These are phyloP conservation scores for Eubasilissa splendida DNA, from an alignment of 2,888 invertebrate genomes.

Conservation along the genomic window DNA sequence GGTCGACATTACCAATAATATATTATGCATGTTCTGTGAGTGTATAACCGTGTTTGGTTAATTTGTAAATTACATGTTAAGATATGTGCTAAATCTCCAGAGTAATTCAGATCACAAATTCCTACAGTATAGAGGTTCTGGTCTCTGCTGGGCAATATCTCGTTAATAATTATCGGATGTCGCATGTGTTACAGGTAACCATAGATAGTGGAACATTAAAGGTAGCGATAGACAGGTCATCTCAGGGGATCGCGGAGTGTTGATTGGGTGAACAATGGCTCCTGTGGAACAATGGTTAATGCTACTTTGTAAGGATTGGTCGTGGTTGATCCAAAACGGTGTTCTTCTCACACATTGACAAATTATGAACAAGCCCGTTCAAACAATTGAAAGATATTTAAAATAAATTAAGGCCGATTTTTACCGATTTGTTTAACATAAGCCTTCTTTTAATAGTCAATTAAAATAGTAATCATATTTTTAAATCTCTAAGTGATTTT, in stretches of 20 bases:
- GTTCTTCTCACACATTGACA: not conserved
- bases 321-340: slow-evolving; percentile 1
- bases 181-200: slow-evolving; percentile 18
- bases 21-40: slow-evolving; percentile 6
- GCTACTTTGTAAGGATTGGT: slow-evolving; percentile 14
- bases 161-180: slow-evolving; percentile 51
- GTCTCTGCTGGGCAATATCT: slow-evolving; percentile 32
- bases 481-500: too few relatives aligned
- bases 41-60: slow-evolving; percentile 33
- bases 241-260: slow-evolving; percentile 30
- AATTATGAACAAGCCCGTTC: too few relatives aligned
- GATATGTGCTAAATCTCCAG: slow-evolving; percentile 7
- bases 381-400: too few relatives aligned
- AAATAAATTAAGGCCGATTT: too few relatives aligned
- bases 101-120: slow-evolving; percentile 31
- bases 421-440: too few relatives aligned
- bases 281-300: slow-evolving; percentile 7
- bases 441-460: too few relatives aligned
- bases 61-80: slow-evolving; percentile 39
- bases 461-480: too few relatives aligned
- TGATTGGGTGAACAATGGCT: slow-evolving; percentile 29
- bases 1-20: not conserved
- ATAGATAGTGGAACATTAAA: slow-evolving; percentile 21
- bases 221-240: slow-evolving; percentile 23
- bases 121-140: not conserved